Percentiles rank a stretch among this genome's conserved stretches.
These are phyloP conservation scores for Vollenhovia emeryi DNA, from an alignment of 1,140 invertebrate species.

Conservation along the genomic window DNA sequence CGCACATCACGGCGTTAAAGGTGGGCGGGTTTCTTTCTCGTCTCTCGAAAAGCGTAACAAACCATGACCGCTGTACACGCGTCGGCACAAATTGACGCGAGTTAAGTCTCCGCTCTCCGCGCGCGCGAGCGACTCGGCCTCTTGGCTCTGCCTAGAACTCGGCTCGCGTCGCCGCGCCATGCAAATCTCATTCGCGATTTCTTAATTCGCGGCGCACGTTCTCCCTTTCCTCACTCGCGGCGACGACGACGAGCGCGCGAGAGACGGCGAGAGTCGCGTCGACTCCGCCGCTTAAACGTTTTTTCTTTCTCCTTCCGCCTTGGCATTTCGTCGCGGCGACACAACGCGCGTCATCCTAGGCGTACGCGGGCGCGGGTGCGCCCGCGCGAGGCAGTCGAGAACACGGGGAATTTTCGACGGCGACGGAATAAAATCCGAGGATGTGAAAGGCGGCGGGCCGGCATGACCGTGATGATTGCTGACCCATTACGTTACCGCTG, in stretches of 20 bases:
- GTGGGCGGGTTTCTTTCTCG: conserved; percentile 48
- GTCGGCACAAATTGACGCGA: conserved; percentile 74
- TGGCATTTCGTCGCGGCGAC: conserved; percentile 46
- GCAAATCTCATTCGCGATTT: conserved; percentile 44
- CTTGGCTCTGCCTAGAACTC: no score
- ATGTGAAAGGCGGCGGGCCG: conserved; percentile 24
- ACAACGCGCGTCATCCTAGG: background rate
- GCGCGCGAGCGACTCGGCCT: no score
- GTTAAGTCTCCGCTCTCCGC: conserved; percentile 75
- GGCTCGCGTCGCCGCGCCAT: no score
- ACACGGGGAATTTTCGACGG: no score
- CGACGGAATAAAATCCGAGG: background rate
- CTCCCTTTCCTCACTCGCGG: background rate
- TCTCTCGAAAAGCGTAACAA: conserved; percentile 58
- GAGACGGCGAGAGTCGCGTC: no score
- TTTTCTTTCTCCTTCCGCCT: background rate
- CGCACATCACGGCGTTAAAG: conserved; percentile 26
- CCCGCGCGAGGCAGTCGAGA: no score
- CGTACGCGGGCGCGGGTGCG: no score
- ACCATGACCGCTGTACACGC: conserved; percentile 64
- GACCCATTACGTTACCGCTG: conserved; percentile 45
- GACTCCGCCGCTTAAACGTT: conserved; percentile 22
- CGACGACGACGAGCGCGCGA: background rate
- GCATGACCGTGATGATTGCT: conserved; percentile 54
- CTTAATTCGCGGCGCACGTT: conserved; percentile 44